Evolutionary conservation across 2,797 vertebrate genomes (phyloP).

Genomic region (Galago senegalensis): DNA sequence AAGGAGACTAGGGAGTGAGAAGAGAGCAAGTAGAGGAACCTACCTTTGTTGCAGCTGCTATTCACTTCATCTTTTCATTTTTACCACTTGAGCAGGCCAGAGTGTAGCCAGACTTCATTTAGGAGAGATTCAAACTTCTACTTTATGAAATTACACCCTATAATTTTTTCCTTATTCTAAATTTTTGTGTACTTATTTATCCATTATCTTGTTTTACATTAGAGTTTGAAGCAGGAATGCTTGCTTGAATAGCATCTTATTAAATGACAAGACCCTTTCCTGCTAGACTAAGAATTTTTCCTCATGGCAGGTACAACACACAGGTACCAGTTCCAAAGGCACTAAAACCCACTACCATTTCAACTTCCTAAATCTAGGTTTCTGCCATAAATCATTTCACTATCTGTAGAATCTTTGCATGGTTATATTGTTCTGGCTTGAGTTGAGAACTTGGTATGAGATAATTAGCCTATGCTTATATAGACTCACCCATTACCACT

Average conservation of each 20-base stretch:
- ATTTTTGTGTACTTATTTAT: not conserved
- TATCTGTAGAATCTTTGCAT: not conserved
- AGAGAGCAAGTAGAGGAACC: not conserved
- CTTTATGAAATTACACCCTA: not conserved
- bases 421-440: not conserved
- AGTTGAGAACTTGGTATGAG: constrained; percentile 15
- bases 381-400: not conserved
- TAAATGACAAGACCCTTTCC: not conserved
- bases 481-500: not conserved
- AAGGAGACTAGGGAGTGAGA: not conserved
- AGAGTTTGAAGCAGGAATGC: not conserved
- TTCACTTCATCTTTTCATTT: not conserved
- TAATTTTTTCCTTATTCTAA: constrained; percentile 28
- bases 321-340: not conserved
- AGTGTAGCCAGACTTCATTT: not conserved
- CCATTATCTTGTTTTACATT: not conserved
- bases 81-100: not conserved
- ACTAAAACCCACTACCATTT: not conserved
- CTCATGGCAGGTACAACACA: not conserved
- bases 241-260: not conserved
- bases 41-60: not conserved
- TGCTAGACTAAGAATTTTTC: not conserved
- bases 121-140: not conserved
- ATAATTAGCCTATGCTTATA: not conserved
- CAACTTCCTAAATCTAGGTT: not conserved